Conservation (phyloP, 2,888 invertebrate species). For the Myopa tessellatipennis region DNA sequence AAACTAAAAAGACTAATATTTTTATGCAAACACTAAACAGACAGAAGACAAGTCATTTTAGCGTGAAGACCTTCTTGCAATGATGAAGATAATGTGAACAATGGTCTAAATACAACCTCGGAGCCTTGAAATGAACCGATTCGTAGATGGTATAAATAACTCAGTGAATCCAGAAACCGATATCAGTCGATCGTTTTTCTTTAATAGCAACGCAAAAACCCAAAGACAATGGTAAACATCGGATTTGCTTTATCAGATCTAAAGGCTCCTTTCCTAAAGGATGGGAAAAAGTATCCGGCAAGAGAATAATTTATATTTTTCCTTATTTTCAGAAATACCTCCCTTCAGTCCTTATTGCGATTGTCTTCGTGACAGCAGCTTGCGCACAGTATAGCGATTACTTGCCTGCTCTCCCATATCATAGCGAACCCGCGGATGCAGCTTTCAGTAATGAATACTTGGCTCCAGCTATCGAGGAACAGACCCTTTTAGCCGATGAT, state of each 20-base stretch:
- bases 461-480: constrained; percentile 33
- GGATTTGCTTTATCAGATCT: too few species aligned
- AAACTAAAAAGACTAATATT: too few species aligned
- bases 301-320: background rate
- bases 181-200: constrained; percentile 42
- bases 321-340: constrained; percentile 39
- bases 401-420: constrained; percentile 34
- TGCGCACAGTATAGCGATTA: constrained; percentile 42
- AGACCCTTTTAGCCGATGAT: constrained; percentile 40
- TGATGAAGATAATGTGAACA: too few species aligned
- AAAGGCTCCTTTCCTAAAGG: background rate
- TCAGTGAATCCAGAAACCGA: background rate
- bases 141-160: constrained; percentile 42
- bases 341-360: constrained; percentile 32
- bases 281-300: background rate
- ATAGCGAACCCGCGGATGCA: constrained; percentile 15
- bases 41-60: too few species aligned
- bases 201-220: constrained; percentile 11
- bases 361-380: constrained; percentile 39
- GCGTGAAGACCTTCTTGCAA: too few species aligned
- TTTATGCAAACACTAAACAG: too few species aligned
- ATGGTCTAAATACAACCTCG: too few species aligned
- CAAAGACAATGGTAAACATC: too few species aligned
- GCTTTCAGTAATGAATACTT: constrained; percentile 42
- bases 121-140: too few species aligned